A percentile compares a stretch with the other conserved stretches of the same genome.
Evolutionary conservation across 2,888 invertebrate genomes (phyloP).

Genomic region (Rhingia campestris): DNA sequence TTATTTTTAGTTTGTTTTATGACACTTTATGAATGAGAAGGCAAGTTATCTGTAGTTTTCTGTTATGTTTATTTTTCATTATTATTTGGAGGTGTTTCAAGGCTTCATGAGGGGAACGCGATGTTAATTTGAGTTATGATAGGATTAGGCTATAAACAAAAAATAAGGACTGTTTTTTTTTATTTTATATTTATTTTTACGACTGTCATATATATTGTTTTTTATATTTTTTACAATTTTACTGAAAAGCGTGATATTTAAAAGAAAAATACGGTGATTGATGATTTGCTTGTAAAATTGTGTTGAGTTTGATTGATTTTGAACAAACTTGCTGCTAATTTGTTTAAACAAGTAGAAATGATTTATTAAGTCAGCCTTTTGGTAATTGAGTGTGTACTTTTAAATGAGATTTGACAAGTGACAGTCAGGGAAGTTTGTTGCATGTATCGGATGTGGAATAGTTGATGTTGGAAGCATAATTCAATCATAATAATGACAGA

Average conservation of each 20-base stretch:
- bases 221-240: constrained; percentile 1
- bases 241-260: constrained; percentile 3
- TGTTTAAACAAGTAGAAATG: constrained; percentile 20
- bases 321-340: constrained; percentile 32
- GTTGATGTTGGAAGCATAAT: no score
- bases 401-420: background rate
- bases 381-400: background rate
- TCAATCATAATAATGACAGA: no score
- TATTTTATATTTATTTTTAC: constrained; percentile 13
- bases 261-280: constrained; percentile 31
- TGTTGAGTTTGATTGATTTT: constrained; percentile 37
- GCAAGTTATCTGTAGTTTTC: constrained; percentile 2
- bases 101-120: constrained; percentile 28
- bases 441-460: no score
- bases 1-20: constrained; percentile 52
- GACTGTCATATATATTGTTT: constrained; percentile 19
- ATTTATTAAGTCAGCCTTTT: constrained; percentile 25
- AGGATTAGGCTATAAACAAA: constrained; percentile 52
- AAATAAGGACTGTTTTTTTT: constrained; percentile 15
- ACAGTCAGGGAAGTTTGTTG: no score
- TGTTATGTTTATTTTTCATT: background rate
- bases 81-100: constrained; percentile 40
- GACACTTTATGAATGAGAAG: constrained; percentile 54
- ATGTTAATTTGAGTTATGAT: constrained; percentile 48
- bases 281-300: constrained; percentile 21